Conservation (phyloP, 2,888 invertebrate species). For the Drosophila dives region DNA sequence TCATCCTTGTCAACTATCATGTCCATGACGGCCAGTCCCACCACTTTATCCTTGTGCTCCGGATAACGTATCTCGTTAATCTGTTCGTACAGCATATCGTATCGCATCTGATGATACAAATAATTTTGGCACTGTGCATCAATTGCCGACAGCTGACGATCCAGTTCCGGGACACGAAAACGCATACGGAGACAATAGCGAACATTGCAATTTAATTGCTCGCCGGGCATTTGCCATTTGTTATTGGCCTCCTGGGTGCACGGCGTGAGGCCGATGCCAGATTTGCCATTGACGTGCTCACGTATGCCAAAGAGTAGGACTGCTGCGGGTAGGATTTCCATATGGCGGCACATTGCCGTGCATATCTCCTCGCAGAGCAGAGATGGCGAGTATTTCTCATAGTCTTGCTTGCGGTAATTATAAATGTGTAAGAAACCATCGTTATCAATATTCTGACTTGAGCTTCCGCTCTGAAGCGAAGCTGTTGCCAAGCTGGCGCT, state of each 20-base stretch:
- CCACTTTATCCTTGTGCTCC: conserved; percentile 90
- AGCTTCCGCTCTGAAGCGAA: conserved; percentile 56
- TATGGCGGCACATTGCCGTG: conserved; percentile 89
- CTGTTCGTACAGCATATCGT: conserved; percentile 92
- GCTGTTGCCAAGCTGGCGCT: conserved; percentile 63
- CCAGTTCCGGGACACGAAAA: conserved; percentile 88
- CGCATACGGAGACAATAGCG: conserved; percentile 92
- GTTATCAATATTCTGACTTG: conserved; percentile 49
- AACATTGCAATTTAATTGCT: conserved; percentile 85
- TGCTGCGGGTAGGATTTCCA: conserved; percentile 91
- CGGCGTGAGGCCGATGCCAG: background rate
- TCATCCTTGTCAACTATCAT: conserved; percentile 94
- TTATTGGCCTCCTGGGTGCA: conserved; percentile 59
- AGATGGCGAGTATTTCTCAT: conserved; percentile 73
- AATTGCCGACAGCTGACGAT: conserved; percentile 83
- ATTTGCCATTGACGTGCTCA: conserved; percentile 83
- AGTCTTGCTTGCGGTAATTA: conserved; percentile 73
- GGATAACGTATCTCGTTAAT: conserved; percentile 93
- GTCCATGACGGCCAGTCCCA: conserved; percentile 94
- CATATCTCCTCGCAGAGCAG: conserved; percentile 89
- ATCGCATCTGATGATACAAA: conserved; percentile 93
- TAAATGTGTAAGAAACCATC: conserved; percentile 75
- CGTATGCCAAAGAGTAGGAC: conserved; percentile 92
- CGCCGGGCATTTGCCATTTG: conserved; percentile 89
- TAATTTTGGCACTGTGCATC: conserved; percentile 93